A percentile compares a stretch with the other conserved stretches of the same genome.
These are phyloP conservation scores for Himalopsyche tibetana DNA, from an alignment of 2,888 invertebrate genomes.

Conservation along the genomic window DNA sequence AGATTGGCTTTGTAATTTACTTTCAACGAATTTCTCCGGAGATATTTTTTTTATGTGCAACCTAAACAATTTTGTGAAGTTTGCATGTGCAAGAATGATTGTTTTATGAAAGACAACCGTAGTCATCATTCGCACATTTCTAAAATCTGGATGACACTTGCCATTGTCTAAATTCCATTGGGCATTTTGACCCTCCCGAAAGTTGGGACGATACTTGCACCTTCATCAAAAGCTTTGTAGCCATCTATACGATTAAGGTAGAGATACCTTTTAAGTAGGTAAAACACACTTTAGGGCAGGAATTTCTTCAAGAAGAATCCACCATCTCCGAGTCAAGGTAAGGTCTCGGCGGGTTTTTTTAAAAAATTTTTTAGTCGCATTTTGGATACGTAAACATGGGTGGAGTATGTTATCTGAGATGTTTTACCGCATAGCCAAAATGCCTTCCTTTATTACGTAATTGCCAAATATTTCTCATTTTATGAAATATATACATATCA, in stretches of 20 bases:
- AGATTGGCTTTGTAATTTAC: too few species aligned
- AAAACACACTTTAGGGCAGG: not conserved
- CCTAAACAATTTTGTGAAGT: not conserved
- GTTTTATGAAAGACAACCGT: not conserved
- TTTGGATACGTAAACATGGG: not conserved
- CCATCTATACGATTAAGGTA: conserved; percentile 4
- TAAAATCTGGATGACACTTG: conserved; percentile 32
- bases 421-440: not conserved
- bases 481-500: too few species aligned
- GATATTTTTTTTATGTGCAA: not conserved
- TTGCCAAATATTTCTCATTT: not conserved
- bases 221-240: conserved; percentile 38
- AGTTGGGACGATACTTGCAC: conserved; percentile 13
- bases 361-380: not conserved
- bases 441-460: not conserved
- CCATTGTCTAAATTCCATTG: conserved; percentile 29
- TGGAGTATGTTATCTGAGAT: not conserved
- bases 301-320: not conserved
- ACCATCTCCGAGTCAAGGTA: not conserved
- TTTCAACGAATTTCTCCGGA: too few species aligned
- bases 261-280: not conserved
- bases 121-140: not conserved
- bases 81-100: not conserved
- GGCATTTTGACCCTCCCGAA: conserved; percentile 35
- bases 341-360: not conserved